Conservation (phyloP, 2,113 vertebrate species). For the Sceloporus tristichus region DNA sequence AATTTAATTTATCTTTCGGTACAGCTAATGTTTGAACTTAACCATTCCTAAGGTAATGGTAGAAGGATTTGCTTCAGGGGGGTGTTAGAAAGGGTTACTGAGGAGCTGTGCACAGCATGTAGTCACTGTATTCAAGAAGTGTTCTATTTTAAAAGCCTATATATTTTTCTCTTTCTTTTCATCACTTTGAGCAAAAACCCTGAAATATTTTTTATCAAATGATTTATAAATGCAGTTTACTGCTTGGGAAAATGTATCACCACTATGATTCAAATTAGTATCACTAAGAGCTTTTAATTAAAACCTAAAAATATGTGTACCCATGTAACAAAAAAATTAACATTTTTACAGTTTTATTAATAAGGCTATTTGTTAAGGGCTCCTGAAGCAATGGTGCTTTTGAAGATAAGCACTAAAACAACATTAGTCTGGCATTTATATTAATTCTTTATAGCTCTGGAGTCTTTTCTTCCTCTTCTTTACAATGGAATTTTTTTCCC, state of each 20-base stretch:
- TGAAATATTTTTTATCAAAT: conserved; percentile 55
- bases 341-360: conserved; percentile 67
- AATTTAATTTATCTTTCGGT: background rate
- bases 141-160: conserved; percentile 38
- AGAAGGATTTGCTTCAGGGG: background rate
- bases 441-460: conserved; percentile 49
- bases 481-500: conserved; percentile 33
- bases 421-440: conserved; percentile 60
- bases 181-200: conserved; percentile 49
- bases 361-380: conserved; percentile 69
- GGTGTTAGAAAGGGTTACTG: background rate
- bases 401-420: conserved; percentile 73
- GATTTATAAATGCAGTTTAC: conserved; percentile 63
- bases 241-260: conserved; percentile 61
- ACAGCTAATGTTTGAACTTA: background rate
- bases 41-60: background rate
- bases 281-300: conserved; percentile 71
- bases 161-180: conserved; percentile 44
- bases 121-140: background rate
- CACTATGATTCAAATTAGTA: conserved; percentile 59
- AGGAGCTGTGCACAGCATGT: background rate
- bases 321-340: conserved; percentile 69
- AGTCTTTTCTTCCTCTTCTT: conserved; percentile 29
- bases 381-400: conserved; percentile 69
- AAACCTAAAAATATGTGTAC: conserved; percentile 68